Percentiles rank a stretch among this genome's conserved stretches.
Evolutionary conservation across 1,140 invertebrate species (phyloP).

Genomic region (Anthonomus grandis): DNA sequence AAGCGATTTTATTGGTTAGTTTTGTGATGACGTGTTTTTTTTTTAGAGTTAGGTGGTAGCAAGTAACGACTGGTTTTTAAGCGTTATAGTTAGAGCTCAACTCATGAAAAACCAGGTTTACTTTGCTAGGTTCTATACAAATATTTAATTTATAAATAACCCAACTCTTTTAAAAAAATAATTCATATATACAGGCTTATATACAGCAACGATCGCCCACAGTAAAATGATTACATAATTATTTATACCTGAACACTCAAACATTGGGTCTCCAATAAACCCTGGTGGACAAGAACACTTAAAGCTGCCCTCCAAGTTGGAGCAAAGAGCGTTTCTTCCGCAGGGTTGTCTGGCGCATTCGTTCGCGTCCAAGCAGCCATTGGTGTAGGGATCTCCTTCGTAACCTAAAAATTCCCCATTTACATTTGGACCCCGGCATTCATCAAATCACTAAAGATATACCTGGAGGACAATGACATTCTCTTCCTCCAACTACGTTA

Average conservation of each 20-base stretch:
- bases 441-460: no score
- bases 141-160: no score
- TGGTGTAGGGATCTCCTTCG: constrained; percentile 48
- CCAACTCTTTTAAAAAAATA: no score
- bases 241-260: constrained; percentile 63
- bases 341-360: constrained; percentile 68
- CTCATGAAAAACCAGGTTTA: no score
- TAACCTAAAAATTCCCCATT: no score
- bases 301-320: constrained; percentile 69
- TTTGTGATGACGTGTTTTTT: no score
- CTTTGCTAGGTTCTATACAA: constrained; percentile 25
- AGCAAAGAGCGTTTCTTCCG: constrained; percentile 68
- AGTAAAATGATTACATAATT: background rate
- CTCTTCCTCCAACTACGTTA: constrained; percentile 73
- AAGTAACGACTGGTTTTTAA: background rate
- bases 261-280: constrained; percentile 69
- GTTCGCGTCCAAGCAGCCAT: constrained; percentile 67
- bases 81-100: background rate
- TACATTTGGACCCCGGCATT: no score
- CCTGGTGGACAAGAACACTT: constrained; percentile 74
- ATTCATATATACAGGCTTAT: constrained; percentile 22
- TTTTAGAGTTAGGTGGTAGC: constrained; percentile 13
- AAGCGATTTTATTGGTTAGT: constrained; percentile 4
- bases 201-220: constrained; percentile 29
- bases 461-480: constrained; percentile 79